Conservation (phyloP, 2,888 invertebrate species). For the Laothoe populi region DNA sequence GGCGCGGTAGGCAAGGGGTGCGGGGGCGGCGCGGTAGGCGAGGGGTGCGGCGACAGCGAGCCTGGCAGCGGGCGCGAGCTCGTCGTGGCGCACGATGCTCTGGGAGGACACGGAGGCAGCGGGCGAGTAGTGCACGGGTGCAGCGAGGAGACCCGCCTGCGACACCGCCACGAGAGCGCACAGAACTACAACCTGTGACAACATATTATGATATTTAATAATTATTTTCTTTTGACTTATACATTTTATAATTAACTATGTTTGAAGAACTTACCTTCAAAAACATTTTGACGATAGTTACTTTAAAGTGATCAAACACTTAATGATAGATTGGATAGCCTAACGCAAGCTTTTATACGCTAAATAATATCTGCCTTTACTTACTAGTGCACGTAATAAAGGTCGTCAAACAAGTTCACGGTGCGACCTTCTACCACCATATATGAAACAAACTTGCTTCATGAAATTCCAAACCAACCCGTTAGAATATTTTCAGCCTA, state of each 20-base stretch:
- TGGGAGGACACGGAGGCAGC: slow-evolving; percentile 53
- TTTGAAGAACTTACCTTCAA: slow-evolving; percentile 4
- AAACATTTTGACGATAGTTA: slow-evolving; percentile 5
- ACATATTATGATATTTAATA: background rate
- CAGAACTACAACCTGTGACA: slow-evolving; percentile 49
- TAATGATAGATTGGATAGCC: slow-evolving; percentile 1
- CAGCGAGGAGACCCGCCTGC: slow-evolving; percentile 53
- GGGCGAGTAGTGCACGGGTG: slow-evolving; percentile 41
- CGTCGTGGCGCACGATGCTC: slow-evolving; percentile 50
- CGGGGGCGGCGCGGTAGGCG: slow-evolving; percentile 50
- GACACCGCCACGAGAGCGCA: slow-evolving; percentile 51
- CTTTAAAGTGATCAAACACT: background rate
- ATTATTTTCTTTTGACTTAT: background rate
- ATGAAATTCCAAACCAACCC: background rate
- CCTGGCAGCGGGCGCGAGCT: slow-evolving; percentile 33
- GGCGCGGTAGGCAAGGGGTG: slow-evolving; percentile 25
- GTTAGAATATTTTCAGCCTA: slow-evolving; percentile 11
- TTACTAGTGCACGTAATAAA: background rate
- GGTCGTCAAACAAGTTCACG: background rate
- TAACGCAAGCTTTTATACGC: slow-evolving; percentile 5
- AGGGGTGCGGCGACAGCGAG: slow-evolving; percentile 49
- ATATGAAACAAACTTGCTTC: background rate
- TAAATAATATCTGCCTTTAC: background rate
- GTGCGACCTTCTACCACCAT: slow-evolving; percentile 1
- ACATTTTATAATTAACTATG: background rate